phyloP scores from a whole-genome alignment of 2,888 invertebrate genomes.

The Monoplex corrugatus region DNA sequence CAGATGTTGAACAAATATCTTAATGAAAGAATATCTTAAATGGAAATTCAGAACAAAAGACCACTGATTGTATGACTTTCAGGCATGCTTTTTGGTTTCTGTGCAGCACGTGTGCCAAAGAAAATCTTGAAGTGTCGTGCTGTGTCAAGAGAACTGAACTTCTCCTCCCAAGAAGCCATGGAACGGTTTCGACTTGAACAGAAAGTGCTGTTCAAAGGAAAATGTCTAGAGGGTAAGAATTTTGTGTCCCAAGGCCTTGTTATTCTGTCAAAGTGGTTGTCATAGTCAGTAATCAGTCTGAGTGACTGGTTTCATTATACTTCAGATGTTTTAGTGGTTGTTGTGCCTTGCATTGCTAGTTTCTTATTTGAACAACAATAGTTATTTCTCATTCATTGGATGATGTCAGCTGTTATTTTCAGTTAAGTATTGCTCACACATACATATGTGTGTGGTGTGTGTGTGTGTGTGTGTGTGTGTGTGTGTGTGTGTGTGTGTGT shows the following conservation, averaged over 20 bases:
- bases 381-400: too few species aligned
- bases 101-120: slow-evolving; percentile 95
- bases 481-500: too few species aligned
- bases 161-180: slow-evolving; percentile 90
- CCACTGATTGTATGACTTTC: neutral
- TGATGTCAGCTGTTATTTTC: neutral
- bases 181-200: slow-evolving; percentile 98
- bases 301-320: neutral
- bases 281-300: neutral
- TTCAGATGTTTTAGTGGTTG: too few species aligned
- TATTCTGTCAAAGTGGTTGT: too few species aligned
- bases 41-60: neutral
- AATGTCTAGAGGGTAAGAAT: slow-evolving; percentile 89
- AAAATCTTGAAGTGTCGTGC: slow-evolving; percentile 94
- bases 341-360: too few species aligned
- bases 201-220: slow-evolving; percentile 88
- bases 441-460: neutral
- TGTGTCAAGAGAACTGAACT: slow-evolving; percentile 84
- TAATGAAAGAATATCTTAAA: neutral
- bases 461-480: neutral
- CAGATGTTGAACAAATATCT: neutral
- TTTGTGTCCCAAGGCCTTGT: neutral
- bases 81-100: neutral
- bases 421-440: neutral
- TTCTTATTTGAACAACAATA: too few species aligned